Conservation (phyloP, 92 coral and sea anemone species). For the Heteractis magnifica region DNA sequence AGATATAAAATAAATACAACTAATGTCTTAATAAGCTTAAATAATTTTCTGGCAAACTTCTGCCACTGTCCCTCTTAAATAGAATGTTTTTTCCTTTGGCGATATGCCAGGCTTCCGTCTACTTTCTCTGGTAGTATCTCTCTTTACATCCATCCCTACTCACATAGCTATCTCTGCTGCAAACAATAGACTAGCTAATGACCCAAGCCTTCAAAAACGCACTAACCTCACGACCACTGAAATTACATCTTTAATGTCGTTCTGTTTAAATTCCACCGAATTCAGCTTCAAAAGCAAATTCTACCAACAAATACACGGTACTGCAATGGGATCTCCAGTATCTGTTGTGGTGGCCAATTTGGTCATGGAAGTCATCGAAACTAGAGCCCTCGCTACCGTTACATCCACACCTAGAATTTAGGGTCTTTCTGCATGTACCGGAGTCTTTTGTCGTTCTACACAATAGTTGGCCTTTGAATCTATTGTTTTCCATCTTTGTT, state of each 20-base stretch:
- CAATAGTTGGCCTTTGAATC: too few species aligned
- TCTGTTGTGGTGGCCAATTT: neutral
- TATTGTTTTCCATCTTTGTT: too few species aligned
- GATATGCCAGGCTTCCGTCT: too few species aligned
- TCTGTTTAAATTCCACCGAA: neutral
- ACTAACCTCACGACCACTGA: neutral
- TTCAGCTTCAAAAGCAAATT: neutral
- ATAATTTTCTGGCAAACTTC: too few species aligned
- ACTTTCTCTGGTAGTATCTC: neutral
- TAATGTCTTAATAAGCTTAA: too few species aligned
- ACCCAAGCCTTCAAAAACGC: neutral
- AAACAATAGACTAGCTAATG: neutral
- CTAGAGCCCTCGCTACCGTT: conserved; percentile 3
- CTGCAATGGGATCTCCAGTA: neutral
- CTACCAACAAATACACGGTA: neutral
- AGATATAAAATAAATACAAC: too few species aligned
- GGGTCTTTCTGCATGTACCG: too few species aligned
- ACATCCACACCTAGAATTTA: neutral
- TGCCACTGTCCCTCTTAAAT: too few species aligned
- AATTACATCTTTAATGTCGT: neutral
- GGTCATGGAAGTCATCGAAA: conserved; percentile 3
- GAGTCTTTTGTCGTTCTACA: too few species aligned
- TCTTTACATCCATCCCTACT: neutral
- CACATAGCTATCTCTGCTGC: conserved; percentile 1
- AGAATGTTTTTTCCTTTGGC: too few species aligned